phyloP scores from a whole-genome alignment of 2,113 vertebrate species.

The Corvus cornix region DNA sequence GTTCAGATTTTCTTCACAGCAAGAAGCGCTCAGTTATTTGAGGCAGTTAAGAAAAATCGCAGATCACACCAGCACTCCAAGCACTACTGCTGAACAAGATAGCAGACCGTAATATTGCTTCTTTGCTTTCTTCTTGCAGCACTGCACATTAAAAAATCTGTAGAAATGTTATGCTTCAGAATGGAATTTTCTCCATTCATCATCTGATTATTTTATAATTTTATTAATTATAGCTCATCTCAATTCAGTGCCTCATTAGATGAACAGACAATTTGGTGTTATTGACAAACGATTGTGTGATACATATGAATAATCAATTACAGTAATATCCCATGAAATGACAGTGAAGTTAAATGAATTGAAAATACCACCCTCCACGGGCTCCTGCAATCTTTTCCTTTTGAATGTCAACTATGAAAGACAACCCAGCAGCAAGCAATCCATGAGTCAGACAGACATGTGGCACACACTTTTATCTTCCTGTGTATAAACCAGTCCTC shows the following conservation, averaged over 20 bases:
- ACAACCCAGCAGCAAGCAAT: not conserved
- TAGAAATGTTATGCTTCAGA: not conserved
- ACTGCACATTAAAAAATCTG: not conserved
- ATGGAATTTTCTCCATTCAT: not conserved
- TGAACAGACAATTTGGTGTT: not conserved
- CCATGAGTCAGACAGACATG: accelerated
- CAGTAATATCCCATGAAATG: not conserved
- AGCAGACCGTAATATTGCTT: not conserved
- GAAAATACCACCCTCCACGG: not conserved
- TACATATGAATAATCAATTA: not conserved
- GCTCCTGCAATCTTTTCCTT: not conserved
- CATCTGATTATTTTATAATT: not conserved
- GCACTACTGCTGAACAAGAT: not conserved
- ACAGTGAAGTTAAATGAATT: not conserved
- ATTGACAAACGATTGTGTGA: not conserved
- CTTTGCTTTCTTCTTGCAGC: not conserved
- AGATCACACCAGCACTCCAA: not conserved
- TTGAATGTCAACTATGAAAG: not conserved
- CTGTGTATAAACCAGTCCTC: not conserved
- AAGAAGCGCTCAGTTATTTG: not conserved
- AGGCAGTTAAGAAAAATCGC: not conserved
- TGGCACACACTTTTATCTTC: not conserved
- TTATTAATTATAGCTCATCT: not conserved
- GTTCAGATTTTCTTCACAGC: not conserved
- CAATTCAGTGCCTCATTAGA: not conserved